phyloP scores from a whole-genome alignment of 2,113 vertebrate genomes.

The Athene noctua region DNA sequence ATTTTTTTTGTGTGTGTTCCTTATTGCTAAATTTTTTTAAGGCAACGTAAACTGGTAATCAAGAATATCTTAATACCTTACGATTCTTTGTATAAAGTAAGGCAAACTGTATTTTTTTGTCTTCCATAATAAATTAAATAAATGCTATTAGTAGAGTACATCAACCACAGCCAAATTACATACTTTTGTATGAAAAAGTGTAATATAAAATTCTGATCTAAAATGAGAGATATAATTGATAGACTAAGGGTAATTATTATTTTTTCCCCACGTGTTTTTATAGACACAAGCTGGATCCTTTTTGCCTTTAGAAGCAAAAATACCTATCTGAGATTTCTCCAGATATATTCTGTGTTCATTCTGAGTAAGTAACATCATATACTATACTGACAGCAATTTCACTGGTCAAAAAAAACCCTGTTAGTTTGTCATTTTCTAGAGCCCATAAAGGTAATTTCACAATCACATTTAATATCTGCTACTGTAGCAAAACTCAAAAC shows the following conservation, averaged over 20 bases:
- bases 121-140: neutral
- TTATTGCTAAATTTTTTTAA: neutral
- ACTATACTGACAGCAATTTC: neutral
- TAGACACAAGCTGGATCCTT: neutral
- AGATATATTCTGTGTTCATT: neutral
- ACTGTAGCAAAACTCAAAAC: neutral
- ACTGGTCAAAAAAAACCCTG: neutral
- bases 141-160: neutral
- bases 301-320: neutral
- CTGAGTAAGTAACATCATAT: neutral
- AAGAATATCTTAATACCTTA: neutral
- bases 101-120: neutral
- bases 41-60: neutral
- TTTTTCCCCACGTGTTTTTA: neutral
- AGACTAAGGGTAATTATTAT: neutral
- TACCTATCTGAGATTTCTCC: neutral
- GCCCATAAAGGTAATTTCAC: neutral
- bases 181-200: neutral
- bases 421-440: neutral
- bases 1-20: neutral
- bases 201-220: neutral
- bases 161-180: neutral
- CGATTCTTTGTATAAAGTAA: neutral
- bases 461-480: neutral
- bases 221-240: neutral